A percentile compares a stretch with the other conserved stretches of the same genome.
Evolutionary conservation across 2,888 invertebrate genomes (phyloP).

Genomic region (Loripinus fragilis): DNA sequence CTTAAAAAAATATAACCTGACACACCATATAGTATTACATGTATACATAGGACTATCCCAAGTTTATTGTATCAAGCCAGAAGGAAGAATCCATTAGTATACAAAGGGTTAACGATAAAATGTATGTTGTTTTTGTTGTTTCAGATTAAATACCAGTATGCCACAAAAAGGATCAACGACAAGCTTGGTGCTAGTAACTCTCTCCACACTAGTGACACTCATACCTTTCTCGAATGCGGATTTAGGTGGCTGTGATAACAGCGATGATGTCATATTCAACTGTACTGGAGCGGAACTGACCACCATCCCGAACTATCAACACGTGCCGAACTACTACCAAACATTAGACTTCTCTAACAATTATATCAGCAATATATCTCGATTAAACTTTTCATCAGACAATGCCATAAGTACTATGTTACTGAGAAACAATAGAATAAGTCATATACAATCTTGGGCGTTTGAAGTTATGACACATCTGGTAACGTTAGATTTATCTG

Average conservation of each 20-base stretch:
- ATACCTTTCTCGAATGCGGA: neutral
- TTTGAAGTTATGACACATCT: slow-evolving; percentile 37
- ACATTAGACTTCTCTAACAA: slow-evolving; percentile 46
- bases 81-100: too few species aligned
- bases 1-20: too few species aligned
- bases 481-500: slow-evolving; percentile 44
- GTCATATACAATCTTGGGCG: slow-evolving; percentile 22
- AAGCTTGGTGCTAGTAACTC: too few species aligned
- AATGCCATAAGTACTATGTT: slow-evolving; percentile 23
- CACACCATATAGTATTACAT: too few species aligned
- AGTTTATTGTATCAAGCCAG: too few species aligned
- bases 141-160: too few species aligned
- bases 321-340: slow-evolving; percentile 29
- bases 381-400: slow-evolving; percentile 27
- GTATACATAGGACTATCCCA: too few species aligned
- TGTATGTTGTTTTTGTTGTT: too few species aligned
- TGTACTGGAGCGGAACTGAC: slow-evolving; percentile 35
- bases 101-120: too few species aligned
- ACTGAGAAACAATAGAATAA: slow-evolving; percentile 43
- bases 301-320: slow-evolving; percentile 6
- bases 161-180: too few species aligned
- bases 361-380: slow-evolving; percentile 37
- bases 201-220: neutral
- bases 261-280: slow-evolving; percentile 23
- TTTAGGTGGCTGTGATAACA: neutral